Percentiles rank a stretch among this genome's conserved stretches.
Conservation (phyloP, 2,113 vertebrate genomes). For the Varanus komodoensis region DNA sequence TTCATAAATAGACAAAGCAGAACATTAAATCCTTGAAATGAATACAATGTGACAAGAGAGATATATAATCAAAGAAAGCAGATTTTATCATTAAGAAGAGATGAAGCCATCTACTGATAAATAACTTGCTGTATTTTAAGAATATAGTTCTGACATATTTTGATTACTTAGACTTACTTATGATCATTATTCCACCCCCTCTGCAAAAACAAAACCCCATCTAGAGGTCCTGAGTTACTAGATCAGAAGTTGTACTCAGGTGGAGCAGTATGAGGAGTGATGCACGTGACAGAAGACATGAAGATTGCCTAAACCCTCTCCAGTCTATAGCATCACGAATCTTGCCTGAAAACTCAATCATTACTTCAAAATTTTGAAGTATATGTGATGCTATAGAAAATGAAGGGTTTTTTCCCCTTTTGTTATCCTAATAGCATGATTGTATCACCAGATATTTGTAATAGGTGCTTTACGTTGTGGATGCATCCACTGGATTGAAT, state of each 20-base stretch:
- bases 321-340: conserved; percentile 72
- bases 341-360: conserved; percentile 62
- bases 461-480: not conserved
- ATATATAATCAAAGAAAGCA: conserved; percentile 69
- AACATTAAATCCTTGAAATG: conserved; percentile 56
- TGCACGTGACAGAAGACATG: conserved; percentile 55
- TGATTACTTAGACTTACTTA: conserved; percentile 62
- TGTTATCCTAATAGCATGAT: too few relatives aligned
- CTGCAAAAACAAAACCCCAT: not conserved
- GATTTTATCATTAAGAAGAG: conserved; percentile 66
- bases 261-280: conserved; percentile 23
- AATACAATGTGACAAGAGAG: conserved; percentile 63
- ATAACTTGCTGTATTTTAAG: conserved; percentile 63
- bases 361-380: conserved; percentile 65
- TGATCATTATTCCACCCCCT: conserved; percentile 25
- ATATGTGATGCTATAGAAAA: conserved; percentile 56
- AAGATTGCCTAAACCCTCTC: conserved; percentile 59
- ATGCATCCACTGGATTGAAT: not conserved
- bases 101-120: conserved; percentile 66
- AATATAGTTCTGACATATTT: conserved; percentile 69
- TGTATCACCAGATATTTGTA: not conserved
- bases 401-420: not conserved
- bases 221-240: not conserved
- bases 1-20: conserved; percentile 64
- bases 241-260: conserved; percentile 17